phyloP scores from a whole-genome alignment of 2,888 invertebrate genomes.

The Bhutanitis thaidina region DNA sequence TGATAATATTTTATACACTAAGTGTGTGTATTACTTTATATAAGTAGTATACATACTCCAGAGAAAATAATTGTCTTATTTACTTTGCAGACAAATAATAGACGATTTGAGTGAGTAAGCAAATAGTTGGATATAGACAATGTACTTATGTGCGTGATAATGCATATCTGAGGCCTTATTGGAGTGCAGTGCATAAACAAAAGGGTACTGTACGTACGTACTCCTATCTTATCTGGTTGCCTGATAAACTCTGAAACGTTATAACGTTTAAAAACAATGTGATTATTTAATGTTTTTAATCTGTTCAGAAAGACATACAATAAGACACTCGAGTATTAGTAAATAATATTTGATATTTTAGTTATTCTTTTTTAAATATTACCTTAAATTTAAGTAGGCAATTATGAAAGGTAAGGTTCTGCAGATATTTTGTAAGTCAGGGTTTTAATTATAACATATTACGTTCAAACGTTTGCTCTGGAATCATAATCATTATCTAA shows the following conservation, averaged over 20 bases:
- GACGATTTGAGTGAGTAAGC: conserved; percentile 50
- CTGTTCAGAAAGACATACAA: not conserved
- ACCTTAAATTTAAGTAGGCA: not conserved
- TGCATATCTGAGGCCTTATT: conserved; percentile 61
- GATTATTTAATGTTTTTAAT: conserved; percentile 34
- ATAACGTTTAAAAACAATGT: conserved; percentile 46
- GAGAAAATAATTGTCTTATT: conserved; percentile 13
- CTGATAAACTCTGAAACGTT: conserved; percentile 60
- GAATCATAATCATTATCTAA: no score
- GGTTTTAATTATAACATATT: no score
- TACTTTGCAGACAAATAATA: conserved; percentile 44
- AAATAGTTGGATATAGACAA: conserved; percentile 35
- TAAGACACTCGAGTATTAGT: no score
- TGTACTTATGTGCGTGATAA: conserved; percentile 51
- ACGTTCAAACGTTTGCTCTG: no score
- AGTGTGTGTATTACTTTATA: not conserved
- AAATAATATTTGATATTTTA: no score
- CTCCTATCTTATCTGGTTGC: conserved; percentile 61
- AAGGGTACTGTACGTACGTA: conserved; percentile 50
- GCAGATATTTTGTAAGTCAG: no score
- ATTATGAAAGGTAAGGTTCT: no score
- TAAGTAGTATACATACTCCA: not conserved
- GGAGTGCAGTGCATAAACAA: conserved; percentile 66
- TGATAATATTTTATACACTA: not conserved
- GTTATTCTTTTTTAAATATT: not conserved